These are phyloP conservation scores for Calliopsis andreniformis DNA, from an alignment of 1,140 invertebrate species.

Conservation along the genomic window DNA sequence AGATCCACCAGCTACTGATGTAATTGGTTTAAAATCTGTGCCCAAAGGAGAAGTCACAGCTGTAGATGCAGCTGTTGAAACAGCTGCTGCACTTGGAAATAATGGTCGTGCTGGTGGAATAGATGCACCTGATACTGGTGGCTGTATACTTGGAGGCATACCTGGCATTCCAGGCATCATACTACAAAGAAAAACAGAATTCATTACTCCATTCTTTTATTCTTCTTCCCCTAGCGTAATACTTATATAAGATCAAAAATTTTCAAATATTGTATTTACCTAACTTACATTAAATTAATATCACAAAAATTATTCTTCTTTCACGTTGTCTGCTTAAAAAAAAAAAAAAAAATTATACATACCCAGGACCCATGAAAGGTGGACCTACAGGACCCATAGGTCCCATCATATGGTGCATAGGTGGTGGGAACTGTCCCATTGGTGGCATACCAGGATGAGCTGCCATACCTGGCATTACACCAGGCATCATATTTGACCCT, in stretches of 20 bases:
- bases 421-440: slow-evolving; percentile 82
- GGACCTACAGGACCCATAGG: slow-evolving; percentile 86
- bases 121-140: slow-evolving; percentile 83
- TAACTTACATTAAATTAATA: slow-evolving; percentile 48
- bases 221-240: slow-evolving; percentile 28
- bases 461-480: slow-evolving; percentile 82
- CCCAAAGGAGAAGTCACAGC: slow-evolving; percentile 83
- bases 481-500: slow-evolving; percentile 82
- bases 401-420: slow-evolving; percentile 87
- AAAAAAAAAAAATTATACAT: slow-evolving; percentile 68
- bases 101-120: slow-evolving; percentile 85
- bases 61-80: slow-evolving; percentile 83
- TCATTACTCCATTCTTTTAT: slow-evolving; percentile 17
- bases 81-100: slow-evolving; percentile 86
- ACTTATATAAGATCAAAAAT: slow-evolving; percentile 9
- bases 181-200: slow-evolving; percentile 72
- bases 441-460: slow-evolving; percentile 82
- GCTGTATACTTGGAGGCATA: slow-evolving; percentile 82
- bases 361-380: slow-evolving; percentile 88
- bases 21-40: slow-evolving; percentile 85
- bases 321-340: slow-evolving; percentile 41
- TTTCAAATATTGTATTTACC: slow-evolving; percentile 49
- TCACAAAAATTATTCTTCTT: slow-evolving; percentile 46
- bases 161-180: slow-evolving; percentile 81
- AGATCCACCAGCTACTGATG: slow-evolving; percentile 79